Evolutionary conservation across 2,113 vertebrate species (phyloP).

Genomic region (Condylura cristata): DNA sequence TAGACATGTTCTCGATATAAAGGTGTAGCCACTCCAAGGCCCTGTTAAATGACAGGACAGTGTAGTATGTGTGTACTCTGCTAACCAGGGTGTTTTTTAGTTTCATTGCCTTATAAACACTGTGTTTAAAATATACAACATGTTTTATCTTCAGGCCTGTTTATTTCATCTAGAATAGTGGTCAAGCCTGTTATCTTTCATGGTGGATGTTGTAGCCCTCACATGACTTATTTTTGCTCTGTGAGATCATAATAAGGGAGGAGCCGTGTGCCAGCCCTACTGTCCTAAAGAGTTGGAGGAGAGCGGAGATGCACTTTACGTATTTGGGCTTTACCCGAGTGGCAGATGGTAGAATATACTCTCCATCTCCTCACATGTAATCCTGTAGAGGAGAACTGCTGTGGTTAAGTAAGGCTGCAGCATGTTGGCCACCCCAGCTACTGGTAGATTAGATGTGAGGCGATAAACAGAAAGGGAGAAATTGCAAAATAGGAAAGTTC

Average conservation of each 20-base stretch:
- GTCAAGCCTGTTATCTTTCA: neutral
- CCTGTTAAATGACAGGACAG: neutral
- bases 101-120: neutral
- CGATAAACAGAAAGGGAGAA: neutral
- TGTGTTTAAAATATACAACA: neutral
- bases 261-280: neutral
- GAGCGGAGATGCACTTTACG: neutral
- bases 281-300: neutral
- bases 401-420: neutral
- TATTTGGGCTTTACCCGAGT: neutral
- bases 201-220: neutral
- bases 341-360: neutral
- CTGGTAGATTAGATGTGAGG: neutral
- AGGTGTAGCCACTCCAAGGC: neutral
- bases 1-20: neutral
- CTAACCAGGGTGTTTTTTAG: neutral
- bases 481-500: neutral
- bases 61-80: neutral
- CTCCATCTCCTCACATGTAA: neutral
- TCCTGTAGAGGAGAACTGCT: neutral
- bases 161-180: conserved; percentile 8
- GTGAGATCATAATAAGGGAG: neutral
- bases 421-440: neutral
- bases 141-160: neutral
- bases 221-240: conserved; percentile 25